phyloP scores from a whole-genome alignment of 2,797 vertebrate species.

The Lepidocolaptes lacrymiger region DNA sequence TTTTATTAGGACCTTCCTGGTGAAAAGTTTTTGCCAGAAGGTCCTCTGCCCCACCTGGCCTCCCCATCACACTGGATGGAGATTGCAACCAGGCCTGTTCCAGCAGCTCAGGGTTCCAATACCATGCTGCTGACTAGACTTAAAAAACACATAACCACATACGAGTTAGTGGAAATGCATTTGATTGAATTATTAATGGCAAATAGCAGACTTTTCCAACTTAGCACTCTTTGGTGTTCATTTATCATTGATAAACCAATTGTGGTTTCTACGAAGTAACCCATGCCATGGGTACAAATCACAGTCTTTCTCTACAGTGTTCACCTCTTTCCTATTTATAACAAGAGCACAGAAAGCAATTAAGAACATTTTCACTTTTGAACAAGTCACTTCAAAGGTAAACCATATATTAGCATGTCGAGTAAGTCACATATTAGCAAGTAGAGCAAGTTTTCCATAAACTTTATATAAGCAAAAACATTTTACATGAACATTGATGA shows the following conservation, averaged over 20 bases:
- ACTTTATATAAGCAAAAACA: neutral
- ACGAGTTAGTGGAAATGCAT: neutral
- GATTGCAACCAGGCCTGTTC: neutral
- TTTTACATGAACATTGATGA: neutral
- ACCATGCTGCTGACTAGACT: neutral
- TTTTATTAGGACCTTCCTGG: neutral
- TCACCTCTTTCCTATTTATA: neutral
- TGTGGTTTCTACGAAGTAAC: neutral
- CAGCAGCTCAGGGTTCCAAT: neutral
- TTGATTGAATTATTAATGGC: constrained; percentile 42
- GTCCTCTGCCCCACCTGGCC: neutral
- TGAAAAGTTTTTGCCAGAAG: neutral
- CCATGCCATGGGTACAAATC: neutral
- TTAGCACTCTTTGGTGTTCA: constrained; percentile 3
- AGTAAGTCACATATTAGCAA: neutral
- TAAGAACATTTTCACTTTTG: neutral
- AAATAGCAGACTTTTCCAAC: neutral
- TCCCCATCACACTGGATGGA: neutral
- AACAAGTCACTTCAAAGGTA: neutral
- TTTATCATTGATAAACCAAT: neutral
- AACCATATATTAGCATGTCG: neutral
- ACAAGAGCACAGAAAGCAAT: neutral
- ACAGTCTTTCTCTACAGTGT: neutral
- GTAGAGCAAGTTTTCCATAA: neutral
- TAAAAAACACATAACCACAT: neutral